Percentiles rank a stretch among this genome's conserved stretches.
These are phyloP conservation scores for Eupsilia transversa DNA, from an alignment of 2,888 invertebrate genomes.

Conservation along the genomic window DNA sequence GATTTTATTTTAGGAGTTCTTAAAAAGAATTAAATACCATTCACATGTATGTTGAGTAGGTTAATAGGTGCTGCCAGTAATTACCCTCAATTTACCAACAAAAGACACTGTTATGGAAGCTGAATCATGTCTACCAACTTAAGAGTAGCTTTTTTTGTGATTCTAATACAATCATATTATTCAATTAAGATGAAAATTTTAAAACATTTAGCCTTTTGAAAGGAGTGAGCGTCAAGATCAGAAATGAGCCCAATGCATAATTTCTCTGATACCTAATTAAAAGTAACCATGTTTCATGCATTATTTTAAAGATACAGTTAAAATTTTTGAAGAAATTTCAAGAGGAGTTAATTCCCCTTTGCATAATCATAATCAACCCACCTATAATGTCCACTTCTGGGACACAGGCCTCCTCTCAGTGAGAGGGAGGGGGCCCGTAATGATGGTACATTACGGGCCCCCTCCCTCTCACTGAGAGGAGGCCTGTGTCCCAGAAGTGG, in stretches of 20 bases:
- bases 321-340: background rate
- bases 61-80: constrained; percentile 59
- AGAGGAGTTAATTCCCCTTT: no score
- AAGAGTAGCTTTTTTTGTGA: background rate
- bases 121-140: constrained; percentile 27
- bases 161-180: background rate
- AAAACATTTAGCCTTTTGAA: background rate
- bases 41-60: constrained; percentile 53
- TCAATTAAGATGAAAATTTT: background rate
- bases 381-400: no score
- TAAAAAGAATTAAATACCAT: constrained; percentile 23
- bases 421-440: no score
- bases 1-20: constrained; percentile 1
- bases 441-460: no score
- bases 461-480: no score
- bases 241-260: constrained; percentile 12
- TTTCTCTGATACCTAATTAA: background rate
- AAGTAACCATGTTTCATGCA: background rate
- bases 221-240: background rate
- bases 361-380: no score
- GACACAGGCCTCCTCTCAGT: no score
- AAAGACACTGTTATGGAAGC: constrained; percentile 6
- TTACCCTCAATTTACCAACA: constrained; percentile 56
- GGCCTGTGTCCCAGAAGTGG: no score
- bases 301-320: background rate